These are phyloP conservation scores for Tolmerus cingulatus DNA, from an alignment of 2,888 invertebrate species.

Conservation along the genomic window DNA sequence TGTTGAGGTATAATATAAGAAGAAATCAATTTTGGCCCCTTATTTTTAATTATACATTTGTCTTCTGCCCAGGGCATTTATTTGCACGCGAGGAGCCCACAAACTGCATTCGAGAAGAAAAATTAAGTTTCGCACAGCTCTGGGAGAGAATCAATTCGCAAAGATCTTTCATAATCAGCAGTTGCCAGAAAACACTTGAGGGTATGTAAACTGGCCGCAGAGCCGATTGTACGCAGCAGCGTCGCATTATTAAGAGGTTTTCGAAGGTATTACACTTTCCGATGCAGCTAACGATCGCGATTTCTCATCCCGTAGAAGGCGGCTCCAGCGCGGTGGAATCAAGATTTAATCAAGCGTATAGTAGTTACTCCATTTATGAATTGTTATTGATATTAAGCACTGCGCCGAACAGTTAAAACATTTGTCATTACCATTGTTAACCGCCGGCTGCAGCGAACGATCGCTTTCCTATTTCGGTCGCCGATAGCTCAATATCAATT, in stretches of 20 bases:
- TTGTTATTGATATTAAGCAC: constrained; percentile 32
- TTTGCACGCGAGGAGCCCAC: neutral
- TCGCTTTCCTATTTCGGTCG: constrained; percentile 12
- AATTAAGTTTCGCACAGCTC: neutral
- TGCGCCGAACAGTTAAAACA: constrained; percentile 32
- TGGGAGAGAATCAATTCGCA: neutral
- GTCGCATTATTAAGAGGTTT: constrained; percentile 28
- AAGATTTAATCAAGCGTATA: constrained; percentile 39
- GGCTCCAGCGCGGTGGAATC: neutral
- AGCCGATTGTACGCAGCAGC: neutral
- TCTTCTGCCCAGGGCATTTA: neutral
- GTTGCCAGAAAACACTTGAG: constrained; percentile 3
- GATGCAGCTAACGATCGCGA: constrained; percentile 18
- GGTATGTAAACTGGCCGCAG: neutral
- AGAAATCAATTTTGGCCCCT: neutral
- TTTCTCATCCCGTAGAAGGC: constrained; percentile 28
- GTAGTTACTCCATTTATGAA: constrained; percentile 39
- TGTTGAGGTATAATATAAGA: neutral
- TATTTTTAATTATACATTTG: neutral
- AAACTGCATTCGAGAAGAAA: neutral
- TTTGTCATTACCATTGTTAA: constrained; percentile 39
- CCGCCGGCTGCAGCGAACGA: neutral
- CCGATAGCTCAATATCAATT: constrained; percentile 20
- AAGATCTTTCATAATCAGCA: constrained; percentile 22
- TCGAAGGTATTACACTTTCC: constrained; percentile 20